Evolutionary conservation across 92 coral and sea anemone genomes (phyloP), one percentile per base, ranked within the genome.

Genomic region (Parazoanthus darwini): DNA sequence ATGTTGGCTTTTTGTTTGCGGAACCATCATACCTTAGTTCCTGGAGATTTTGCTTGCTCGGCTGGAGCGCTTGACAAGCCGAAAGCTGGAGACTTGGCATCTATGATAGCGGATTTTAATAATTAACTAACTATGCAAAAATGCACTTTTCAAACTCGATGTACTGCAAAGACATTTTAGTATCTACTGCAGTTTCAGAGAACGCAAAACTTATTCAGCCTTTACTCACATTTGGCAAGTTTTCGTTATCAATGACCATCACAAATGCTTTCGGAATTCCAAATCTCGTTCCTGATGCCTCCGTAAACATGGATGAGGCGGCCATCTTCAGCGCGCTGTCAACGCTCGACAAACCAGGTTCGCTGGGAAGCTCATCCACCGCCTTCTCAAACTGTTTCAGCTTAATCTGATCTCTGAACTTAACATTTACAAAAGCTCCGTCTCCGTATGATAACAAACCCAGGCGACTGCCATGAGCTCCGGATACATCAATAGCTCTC

Each of bases 401-500:
- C 2, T 59, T 59, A 54, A 81, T 56, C 73, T 81, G 46, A 81
- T 81, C 85, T 81, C 71, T 81, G 22, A 81, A 81, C 39, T 65
- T 58, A 36, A 81, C 85, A 56, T 81, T 81, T 37, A 59, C 50
- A 35, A 81, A 81, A 36, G 85, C 85, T 36, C 74, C 85, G 8
- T 59, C 29, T 35, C 73, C 85, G 73, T 81, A 59, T 20, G 85
- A 59, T 6, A 81, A 36, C 26, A 81, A 81, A 33, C 85, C 85
- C 22, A 81, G 74, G 33, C 85, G 85, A 39, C 85, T 59, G 48
- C 74, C 38, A 11, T 58, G 44, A 35, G 8, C 85, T 58, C 50
- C 85, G 1, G 85, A 14, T 5, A 81, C n/a, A 58, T 81, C 85
- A 37, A 81, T 15, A 23, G 73, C 50, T 35, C 46, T 81, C 54